Evolutionary conservation across 1,140 invertebrate genomes (phyloP), one percentile per base, ranked within the genome.

Genomic region (Sogatella furcifera): DNA sequence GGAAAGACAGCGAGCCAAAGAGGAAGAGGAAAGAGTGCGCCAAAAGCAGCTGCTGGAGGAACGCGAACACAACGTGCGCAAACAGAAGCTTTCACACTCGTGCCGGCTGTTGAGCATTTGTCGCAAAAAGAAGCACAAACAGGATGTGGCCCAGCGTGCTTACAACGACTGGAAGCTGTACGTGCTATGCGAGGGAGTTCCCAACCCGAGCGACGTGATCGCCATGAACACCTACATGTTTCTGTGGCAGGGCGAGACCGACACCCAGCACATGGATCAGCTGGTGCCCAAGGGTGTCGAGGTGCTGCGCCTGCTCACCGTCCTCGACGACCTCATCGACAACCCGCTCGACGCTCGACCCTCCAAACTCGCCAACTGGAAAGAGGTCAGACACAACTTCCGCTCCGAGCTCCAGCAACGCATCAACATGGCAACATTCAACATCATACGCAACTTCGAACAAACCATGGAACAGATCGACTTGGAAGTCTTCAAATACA

Each of bases 211-310:
- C 3, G 73, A 74, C 62, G 70, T 79, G 11, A 72, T 75, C 6
- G 75, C 82, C 55, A 73, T 85, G 67, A 81, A 83, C 57, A 81
- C 78, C 1, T 85, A 82, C 60, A 69, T 84, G 6, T 82, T 80
- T 65, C 69, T 83, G 9, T 83, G 82, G 82, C 72, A 77, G 24
- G 64, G 77, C 54, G 71, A 76, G 42, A 71, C 79, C 4, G 70
- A 77, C 2, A 60, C 70, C 6, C 71, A 74, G 13, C 73, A 71
- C 1, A 76, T 81, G 56, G 67, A 74, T 17, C 68, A 72, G 49
- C 61, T 60, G 14, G 42, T 64, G 14, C 55, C 73, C n/a, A 71
- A 71, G 53, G 73, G 71, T 5, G 67, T 73, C 21, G 74, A 76
- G 56, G 64, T 69, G 41, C 55, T 68, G 13, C 58, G 57, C 73